Evolutionary conservation across 1,140 invertebrate species (phyloP).

Genomic region (Eciton burchellii): DNA sequence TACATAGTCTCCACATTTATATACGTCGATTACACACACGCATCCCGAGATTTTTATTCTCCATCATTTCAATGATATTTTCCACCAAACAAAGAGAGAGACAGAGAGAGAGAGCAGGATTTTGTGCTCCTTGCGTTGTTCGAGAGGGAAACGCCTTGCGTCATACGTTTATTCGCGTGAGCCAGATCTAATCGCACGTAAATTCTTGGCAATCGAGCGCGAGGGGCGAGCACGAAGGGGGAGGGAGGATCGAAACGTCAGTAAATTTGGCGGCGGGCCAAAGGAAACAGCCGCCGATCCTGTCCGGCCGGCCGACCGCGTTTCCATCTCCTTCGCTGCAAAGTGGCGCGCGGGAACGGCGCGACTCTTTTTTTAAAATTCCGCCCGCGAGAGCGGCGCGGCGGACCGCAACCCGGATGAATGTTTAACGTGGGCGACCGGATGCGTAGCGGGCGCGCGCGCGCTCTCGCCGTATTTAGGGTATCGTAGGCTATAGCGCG

Average conservation of each 20-base stretch:
- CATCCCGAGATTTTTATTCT: neutral
- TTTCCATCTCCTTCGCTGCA: constrained; percentile 17
- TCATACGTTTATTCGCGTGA: constrained; percentile 1
- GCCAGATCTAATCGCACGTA: constrained; percentile 28
- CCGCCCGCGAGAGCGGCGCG: constrained; percentile 41
- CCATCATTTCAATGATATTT: too few species aligned
- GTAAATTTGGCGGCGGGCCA: constrained; percentile 64
- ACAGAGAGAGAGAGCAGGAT: neutral
- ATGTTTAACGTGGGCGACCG: constrained; percentile 67
- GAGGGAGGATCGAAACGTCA: constrained; percentile 52
- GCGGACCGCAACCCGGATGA: constrained; percentile 66
- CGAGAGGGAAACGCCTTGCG: neutral
- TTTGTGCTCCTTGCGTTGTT: neutral
- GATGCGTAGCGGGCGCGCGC: constrained; percentile 21
- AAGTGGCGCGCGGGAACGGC: constrained; percentile 18
- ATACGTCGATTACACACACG: too few species aligned
- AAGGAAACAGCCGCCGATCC: constrained; percentile 61
- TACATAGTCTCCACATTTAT: too few species aligned
- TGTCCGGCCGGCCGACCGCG: constrained; percentile 23
- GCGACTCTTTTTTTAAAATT: constrained; percentile 41
- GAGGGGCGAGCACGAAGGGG: neutral
- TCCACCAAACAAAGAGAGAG: too few species aligned
- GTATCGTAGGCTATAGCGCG: constrained; percentile 16
- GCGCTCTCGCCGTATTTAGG: constrained; percentile 43
- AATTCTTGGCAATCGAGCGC: neutral